A percentile compares a stretch with the other conserved stretches of the same genome.
phyloP scores from a whole-genome alignment of 2,113 vertebrate genomes.

The Lanius ludovicianus region DNA sequence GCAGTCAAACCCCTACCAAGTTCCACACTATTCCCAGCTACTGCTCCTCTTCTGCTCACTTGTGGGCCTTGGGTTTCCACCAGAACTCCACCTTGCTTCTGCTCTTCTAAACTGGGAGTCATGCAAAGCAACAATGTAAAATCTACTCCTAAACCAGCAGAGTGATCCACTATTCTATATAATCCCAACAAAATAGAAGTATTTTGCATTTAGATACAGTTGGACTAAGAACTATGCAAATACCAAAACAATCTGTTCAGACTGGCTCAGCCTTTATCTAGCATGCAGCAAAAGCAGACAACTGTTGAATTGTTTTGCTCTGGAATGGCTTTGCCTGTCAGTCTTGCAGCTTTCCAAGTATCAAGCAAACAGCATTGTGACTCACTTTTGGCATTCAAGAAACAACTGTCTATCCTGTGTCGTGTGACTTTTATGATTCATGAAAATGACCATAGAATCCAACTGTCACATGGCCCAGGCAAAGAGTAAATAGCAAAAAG shows the following conservation, averaged over 20 bases:
- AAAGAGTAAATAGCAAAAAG: neutral
- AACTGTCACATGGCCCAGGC: neutral
- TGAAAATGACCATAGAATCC: neutral
- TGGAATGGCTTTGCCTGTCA: neutral
- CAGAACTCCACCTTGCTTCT: neutral
- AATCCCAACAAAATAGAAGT: neutral
- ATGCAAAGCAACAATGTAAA: rapidly evolving
- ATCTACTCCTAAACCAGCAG: neutral
- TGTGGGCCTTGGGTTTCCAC: neutral
- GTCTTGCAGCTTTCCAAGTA: neutral
- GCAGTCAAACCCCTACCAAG: neutral
- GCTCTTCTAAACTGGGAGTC: neutral
- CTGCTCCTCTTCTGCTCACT: neutral
- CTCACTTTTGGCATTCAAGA: conserved; percentile 33
- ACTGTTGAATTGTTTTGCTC: conserved; percentile 7
- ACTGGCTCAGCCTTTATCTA: neutral
- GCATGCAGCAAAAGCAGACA: neutral
- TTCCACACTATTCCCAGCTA: neutral
- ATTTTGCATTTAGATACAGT: neutral
- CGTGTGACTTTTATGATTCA: conserved; percentile 35
- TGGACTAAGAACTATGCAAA: neutral
- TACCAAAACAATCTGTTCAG: neutral
- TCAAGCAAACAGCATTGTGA: conserved; percentile 13
- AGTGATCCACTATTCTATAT: neutral
- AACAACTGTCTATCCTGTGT: neutral